phyloP scores from a whole-genome alignment of 2,888 invertebrate genomes.

The Scrobipalpa costella region DNA sequence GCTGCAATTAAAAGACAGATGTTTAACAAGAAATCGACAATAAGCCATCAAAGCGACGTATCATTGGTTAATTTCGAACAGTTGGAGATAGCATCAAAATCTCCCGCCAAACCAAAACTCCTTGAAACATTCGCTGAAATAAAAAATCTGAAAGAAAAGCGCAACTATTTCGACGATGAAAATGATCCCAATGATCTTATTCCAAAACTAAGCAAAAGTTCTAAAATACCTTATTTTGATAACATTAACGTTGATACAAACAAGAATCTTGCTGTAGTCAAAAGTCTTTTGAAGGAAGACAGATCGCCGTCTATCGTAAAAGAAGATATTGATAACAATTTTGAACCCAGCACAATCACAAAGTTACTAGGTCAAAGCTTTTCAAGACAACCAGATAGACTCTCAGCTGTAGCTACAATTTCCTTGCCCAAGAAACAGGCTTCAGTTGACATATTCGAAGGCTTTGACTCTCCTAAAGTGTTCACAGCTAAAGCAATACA shows the following conservation, averaged over 20 bases:
- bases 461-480: slow-evolving; percentile 46
- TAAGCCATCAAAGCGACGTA: slow-evolving; percentile 45
- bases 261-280: slow-evolving; percentile 33
- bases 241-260: slow-evolving; percentile 41
- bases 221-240: slow-evolving; percentile 49
- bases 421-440: slow-evolving; percentile 47
- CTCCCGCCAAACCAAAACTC: slow-evolving; percentile 30
- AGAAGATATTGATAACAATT: slow-evolving; percentile 49
- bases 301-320: slow-evolving; percentile 64
- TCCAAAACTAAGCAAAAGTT: slow-evolving; percentile 40
- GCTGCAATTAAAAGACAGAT: slow-evolving; percentile 27
- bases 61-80: slow-evolving; percentile 63
- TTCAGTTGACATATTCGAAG: slow-evolving; percentile 65
- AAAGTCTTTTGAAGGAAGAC: slow-evolving; percentile 38
- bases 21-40: slow-evolving; percentile 35
- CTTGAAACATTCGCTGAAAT: slow-evolving; percentile 39
- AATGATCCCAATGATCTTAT: slow-evolving; percentile 21
- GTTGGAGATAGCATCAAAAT: slow-evolving; percentile 52
- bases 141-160: slow-evolving; percentile 51
- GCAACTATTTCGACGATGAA: slow-evolving; percentile 48
- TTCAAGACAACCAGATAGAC: slow-evolving; percentile 45
- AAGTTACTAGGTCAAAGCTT: slow-evolving; percentile 62
- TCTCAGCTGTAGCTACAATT: slow-evolving; percentile 42
- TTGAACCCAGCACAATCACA: slow-evolving; percentile 57
- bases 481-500: neutral